Conservation (phyloP, 2,888 invertebrate species). For the Conistra vaccinii region DNA sequence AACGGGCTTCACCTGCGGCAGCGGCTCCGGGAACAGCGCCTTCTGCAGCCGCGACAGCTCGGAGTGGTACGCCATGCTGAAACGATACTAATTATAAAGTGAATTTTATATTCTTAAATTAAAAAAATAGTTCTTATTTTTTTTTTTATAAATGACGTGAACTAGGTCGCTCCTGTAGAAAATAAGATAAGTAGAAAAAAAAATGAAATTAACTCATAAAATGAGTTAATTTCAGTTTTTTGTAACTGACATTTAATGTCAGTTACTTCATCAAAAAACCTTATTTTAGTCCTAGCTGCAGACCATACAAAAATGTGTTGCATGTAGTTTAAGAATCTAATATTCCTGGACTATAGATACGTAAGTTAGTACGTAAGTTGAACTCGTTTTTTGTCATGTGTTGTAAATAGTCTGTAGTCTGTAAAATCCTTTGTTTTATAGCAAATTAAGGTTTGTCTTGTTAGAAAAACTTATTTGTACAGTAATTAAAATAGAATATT, state of each 20-base stretch:
- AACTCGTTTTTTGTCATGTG: background rate
- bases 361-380: background rate
- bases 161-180: background rate
- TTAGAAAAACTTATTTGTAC: background rate
- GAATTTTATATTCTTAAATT: background rate
- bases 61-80: conserved; percentile 90
- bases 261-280: background rate
- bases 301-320: background rate
- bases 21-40: conserved; percentile 92
- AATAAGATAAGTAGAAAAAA: background rate
- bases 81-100: conserved; percentile 40
- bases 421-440: too few relatives aligned
- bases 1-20: conserved; percentile 92
- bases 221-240: too few relatives aligned
- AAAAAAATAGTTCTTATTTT: too few relatives aligned
- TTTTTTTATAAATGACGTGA: background rate
- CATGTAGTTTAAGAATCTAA: background rate
- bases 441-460: too few relatives aligned
- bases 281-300: background rate
- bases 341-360: background rate
- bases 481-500: background rate
- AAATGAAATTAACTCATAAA: background rate
- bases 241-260: too few relatives aligned
- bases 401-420: too few relatives aligned
- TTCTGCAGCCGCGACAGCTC: conserved; percentile 93